Percentiles rank a stretch among this genome's conserved stretches.
Evolutionary conservation across 2,888 invertebrate genomes (phyloP).

Genomic region (Apodemia duryi): DNA sequence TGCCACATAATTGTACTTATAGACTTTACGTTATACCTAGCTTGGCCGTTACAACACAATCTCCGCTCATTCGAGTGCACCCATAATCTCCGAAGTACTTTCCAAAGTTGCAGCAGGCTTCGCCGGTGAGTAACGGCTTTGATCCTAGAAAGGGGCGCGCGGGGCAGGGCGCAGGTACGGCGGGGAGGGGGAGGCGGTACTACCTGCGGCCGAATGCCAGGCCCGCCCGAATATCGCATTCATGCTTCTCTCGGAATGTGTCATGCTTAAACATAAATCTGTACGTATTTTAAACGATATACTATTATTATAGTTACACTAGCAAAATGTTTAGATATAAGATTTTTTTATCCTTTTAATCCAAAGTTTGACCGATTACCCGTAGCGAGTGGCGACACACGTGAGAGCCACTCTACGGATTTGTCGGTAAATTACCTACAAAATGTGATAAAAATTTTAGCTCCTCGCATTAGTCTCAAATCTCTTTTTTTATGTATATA

Average conservation of each 20-base stretch:
- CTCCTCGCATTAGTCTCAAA: too few relatives aligned
- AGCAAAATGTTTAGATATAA: too few relatives aligned
- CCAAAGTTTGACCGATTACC: too few relatives aligned
- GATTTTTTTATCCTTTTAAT: too few relatives aligned
- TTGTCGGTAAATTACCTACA: too few relatives aligned
- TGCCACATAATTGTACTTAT: background rate
- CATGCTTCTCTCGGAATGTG: slow-evolving; percentile 11
- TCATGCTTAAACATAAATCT: too few relatives aligned
- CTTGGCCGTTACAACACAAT: background rate
- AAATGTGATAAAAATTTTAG: too few relatives aligned
- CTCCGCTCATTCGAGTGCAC: slow-evolving; percentile 20
- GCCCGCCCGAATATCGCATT: slow-evolving; percentile 20
- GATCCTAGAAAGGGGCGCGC: slow-evolving; percentile 24
- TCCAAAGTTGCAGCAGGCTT: slow-evolving; percentile 24
- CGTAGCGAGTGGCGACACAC: too few relatives aligned
- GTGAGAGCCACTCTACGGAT: too few relatives aligned
- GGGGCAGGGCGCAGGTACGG: slow-evolving; percentile 21
- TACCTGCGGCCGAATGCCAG: slow-evolving; percentile 18
- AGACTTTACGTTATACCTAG: background rate
- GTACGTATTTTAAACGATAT: too few relatives aligned
- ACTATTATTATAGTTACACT: too few relatives aligned
- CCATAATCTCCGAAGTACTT: slow-evolving; percentile 19
- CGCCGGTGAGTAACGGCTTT: slow-evolving; percentile 27
- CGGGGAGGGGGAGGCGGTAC: slow-evolving; percentile 20
- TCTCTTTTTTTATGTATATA: too few relatives aligned